Base-by-base conservation (phyloP, 2,888 invertebrate genomes). In the Dynastes grantii region DNA sequence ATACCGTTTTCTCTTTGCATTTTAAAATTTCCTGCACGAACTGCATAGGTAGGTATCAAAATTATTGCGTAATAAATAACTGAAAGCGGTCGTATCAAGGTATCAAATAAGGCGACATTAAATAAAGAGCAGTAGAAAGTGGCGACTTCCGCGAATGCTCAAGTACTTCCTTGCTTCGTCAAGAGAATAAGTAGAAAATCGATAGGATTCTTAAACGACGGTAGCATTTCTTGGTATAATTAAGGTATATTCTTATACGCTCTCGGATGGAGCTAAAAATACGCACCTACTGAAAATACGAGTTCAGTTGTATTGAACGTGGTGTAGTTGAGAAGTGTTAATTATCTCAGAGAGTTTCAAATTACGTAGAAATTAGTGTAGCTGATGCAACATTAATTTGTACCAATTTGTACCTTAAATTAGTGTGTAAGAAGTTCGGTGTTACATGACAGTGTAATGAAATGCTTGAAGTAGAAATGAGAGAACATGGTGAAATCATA, bases 111-210 rank as follows among this genome's bases (percentile, higher is more conserved):
- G 73, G 61, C 45, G 27, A 58, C 49, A 61, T 61, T 75, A 61
- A 61, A 75, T 75, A 75, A 61, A 61, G 61, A 75, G 27, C 58
- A 45, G 45, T 75, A 75, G 73, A 75, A 75, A 75, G 61, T 45
- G 45, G 2, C 49, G 13, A 75, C 61, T 75, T 75, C 73, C 73
- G 73, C 27, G 73, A 75, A 75, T 40, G n/a, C 49, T 45, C 58
- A 49, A 63, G 61, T 49, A 63, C 45, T 75, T 75, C 73, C 61
- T 75, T 75, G 49, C 73, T 16, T 9, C 27, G 37, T 29, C 58
- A 29, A 22, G 55, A 71, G 71, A 58, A 9, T n/a, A 58, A 16
- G 13, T 32, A 1, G n/a, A 67, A 67, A 49, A 67, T 67, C 65
- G 8, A 49, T 45, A 45, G 45, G 65, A 22, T 45, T n/a, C 40